Evolutionary conservation across 2,113 vertebrate genomes (phyloP).

Genomic region (Cavia porcellus): DNA sequence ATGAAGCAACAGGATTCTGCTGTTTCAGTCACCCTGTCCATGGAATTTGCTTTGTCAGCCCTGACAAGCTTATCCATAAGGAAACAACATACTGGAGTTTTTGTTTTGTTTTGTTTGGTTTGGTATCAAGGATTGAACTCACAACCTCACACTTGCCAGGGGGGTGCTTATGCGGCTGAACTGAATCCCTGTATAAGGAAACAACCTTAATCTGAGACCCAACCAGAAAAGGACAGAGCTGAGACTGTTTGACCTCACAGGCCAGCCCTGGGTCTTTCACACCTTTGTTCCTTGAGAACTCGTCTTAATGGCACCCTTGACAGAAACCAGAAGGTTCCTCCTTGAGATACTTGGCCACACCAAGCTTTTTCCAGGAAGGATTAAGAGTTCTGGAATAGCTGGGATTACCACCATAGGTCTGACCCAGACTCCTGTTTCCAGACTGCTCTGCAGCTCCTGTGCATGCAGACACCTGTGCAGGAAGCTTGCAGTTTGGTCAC

Average conservation of each 20-base stretch:
- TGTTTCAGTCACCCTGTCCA: background rate
- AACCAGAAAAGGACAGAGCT: background rate
- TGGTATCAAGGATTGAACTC: no score
- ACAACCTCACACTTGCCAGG: no score
- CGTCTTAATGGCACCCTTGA: background rate
- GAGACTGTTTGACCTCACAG: background rate
- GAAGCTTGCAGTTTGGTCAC: background rate
- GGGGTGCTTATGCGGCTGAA: no score
- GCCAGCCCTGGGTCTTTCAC: background rate
- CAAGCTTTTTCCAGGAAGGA: background rate
- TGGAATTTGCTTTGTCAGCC: background rate
- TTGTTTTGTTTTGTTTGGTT: no score
- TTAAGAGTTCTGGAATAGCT: background rate
- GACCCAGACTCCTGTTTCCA: background rate
- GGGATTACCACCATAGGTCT: background rate
- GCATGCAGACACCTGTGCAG: background rate
- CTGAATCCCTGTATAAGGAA: no score
- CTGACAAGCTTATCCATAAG: background rate
- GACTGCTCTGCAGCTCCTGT: background rate
- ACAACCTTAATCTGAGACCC: no score
- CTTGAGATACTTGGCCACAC: background rate
- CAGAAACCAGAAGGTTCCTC: background rate
- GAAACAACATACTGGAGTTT: no score
- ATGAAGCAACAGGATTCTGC: background rate
- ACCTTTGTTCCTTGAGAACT: background rate